Evolutionary conservation across 2,113 vertebrate species (phyloP), one percentile per base, ranked within the genome.

Genomic region (Merops nubicus): DNA sequence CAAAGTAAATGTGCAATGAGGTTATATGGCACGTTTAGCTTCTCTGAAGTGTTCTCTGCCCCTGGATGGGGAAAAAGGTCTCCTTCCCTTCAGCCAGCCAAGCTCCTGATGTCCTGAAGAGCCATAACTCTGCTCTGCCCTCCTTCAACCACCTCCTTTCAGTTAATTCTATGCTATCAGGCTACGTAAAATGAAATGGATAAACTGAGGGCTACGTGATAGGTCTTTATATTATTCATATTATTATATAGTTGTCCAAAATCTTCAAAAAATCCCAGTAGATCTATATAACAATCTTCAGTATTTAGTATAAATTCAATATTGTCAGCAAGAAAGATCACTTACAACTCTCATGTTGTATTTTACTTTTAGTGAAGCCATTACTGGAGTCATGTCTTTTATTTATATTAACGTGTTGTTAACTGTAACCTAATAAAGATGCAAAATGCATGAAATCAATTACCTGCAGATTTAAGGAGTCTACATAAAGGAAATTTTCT

Each of bases 361-460:
- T 93, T 93, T 93, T 45, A 88, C 50, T 57, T 91, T 54, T 54
- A 84, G 91, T 42, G 60, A 92, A 77, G 86, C 79, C 25, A 20
- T 90, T 94, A 85, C 63, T 89, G 68, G 29, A 91, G 59, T 53
- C 17, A 6, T 43, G 54, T 42, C 63, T 64, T 63, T 78, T 79
- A 91, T 83, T 97, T 94, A 70, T 80, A 54, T 90, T 81, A 93
- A 54, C 54, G 23, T 38, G 47, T 72, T 80, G 62, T 76, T 90
- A 91, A 75, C 75, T 68, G 64, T 85, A 86, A 80, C 59, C 68
- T 84, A 89, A 76, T 95, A 74, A 80, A 91, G 86, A 74, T 70
- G 72, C 59, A 70, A 86, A 92, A 78, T 83, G 72, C 86, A 84
- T 74, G 17, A 92, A 91, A 93, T 81, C 73, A 93, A 88, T 95